Evolutionary conservation across 1,140 invertebrate genomes (phyloP), one percentile per base, ranked within the genome.

Genomic region (Drosophila insularis): DNA sequence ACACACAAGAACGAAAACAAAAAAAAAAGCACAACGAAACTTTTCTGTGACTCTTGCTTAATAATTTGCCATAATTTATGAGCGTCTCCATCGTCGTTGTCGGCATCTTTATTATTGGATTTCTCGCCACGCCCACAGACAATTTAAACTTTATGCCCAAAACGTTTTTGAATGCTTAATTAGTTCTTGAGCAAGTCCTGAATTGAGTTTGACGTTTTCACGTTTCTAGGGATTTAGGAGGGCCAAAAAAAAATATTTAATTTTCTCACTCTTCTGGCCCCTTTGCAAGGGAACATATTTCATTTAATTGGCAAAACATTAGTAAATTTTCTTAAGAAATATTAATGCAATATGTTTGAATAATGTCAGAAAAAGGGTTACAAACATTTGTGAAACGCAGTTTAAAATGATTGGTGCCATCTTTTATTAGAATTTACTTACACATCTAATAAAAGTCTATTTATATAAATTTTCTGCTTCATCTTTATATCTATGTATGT

Each of bases 111-210:
- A 75, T 82, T 82, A 82, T 82, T 82, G 63, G 75, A 82, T 82
- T 82, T 75, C 62, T 43, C 14, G 46, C 63, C 68, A 65, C 66
- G 61, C 58, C 68, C 69, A 69, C 69, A 80, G 68, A 80, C 69
- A 80, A 84, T 84, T 85, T 84, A 65, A 85, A 80, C 73, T 85
- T 84, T 84, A 68, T 73, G 67, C 66, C 43, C 69, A 82, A 89
- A 89, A 82, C 78, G 80, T 81, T 84, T 85, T 82, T 82, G 77
- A 89, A 89, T 89, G 73, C 74, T 77, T 89, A 87, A 89, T 89
- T 87, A 80, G 78, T 80, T 87, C 55, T 65, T 67, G 74, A 68
- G 55, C 39, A 31, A 68, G 35, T 7, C 10, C 60, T 50, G 58
- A 32, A 59, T 71, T 74, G 32, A 19, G 58, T 72, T 56, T 32